phyloP scores from a whole-genome alignment of 2,113 vertebrate genomes.

The Pachyramphus minor region DNA sequence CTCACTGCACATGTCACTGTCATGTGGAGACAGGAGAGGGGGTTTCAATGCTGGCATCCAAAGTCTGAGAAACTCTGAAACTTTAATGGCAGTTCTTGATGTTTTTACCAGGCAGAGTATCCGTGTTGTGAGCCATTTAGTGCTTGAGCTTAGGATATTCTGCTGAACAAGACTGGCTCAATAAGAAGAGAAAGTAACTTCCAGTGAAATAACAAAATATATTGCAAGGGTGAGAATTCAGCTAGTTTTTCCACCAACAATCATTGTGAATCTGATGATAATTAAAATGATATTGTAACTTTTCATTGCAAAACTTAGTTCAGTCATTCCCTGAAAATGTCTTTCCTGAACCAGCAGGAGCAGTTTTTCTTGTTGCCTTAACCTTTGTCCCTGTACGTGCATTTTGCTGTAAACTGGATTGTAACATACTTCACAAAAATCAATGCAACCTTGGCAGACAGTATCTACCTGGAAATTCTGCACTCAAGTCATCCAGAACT shows the following conservation, averaged over 20 bases:
- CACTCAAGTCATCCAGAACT: slow-evolving; percentile 79
- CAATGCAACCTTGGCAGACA: slow-evolving; percentile 75
- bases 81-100: background rate
- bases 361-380: background rate
- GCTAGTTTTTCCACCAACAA: background rate
- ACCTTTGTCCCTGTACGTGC: background rate
- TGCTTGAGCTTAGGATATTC: background rate
- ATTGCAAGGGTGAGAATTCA: background rate
- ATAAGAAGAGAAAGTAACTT: background rate
- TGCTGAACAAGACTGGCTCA: background rate
- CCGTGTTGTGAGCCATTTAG: background rate
- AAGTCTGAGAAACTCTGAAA: background rate
- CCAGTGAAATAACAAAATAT: background rate
- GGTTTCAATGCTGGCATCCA: background rate
- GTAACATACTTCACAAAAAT: background rate
- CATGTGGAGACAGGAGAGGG: background rate
- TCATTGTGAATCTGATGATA: background rate
- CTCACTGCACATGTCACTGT: background rate
- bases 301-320: background rate
- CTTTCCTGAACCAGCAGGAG: background rate
- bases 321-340: background rate
- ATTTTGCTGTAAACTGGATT: background rate
- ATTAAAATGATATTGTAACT: background rate
- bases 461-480: slow-evolving; percentile 88
- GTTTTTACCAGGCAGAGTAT: background rate